Base-by-base conservation (phyloP, 2,797 vertebrate species). In the Sebastolobus alascanus region DNA sequence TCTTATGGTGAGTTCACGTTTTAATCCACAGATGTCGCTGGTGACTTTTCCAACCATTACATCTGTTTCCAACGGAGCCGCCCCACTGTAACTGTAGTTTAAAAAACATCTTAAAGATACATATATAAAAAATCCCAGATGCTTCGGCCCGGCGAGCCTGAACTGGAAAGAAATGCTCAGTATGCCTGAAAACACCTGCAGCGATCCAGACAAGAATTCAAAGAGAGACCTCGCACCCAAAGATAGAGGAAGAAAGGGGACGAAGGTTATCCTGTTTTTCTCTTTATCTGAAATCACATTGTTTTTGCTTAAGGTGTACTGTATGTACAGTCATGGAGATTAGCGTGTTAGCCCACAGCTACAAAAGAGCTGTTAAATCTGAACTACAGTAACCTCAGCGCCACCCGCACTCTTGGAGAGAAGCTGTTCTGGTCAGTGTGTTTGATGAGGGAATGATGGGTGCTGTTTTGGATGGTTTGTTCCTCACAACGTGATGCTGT, bases 401-500 rank as follows among this genome's bases (percentile, higher is more conserved):
- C 27, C 52, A 8, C 52, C 35, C 12, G 33, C 22, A 29, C 16
- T 72, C 40, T 58, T 18, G 14, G n/a, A 59, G 64, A 52, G 68
- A 84, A 13, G 33, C 27, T 43, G 82, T 81, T 43, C 22, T 74
- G 50, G 5, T 46, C 63, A 54, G 73, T 63, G 67, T 75, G 68
- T 73, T 46, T 64, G 82, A 78, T 77, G 43, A 59, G n/a, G 64
- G 31, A 66, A 27, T 43, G 40, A 74, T 16, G 16, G 40, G 18
- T 64, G 22, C 13, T 4, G 25, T 12, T n/a, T 56, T 31, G 8
- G 9, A 33, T 56, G 13, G 9, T 16, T 27, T 29, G 54, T 20
- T 64, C 25, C 18, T 69, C 50, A 50, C 18, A 27, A 67, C 64
- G 31, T 65, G 35, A 25, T 11, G 52, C 9, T 3, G 16, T 63